phyloP scores from a whole-genome alignment of 2,797 vertebrate genomes.

The Ammospiza maritima region DNA sequence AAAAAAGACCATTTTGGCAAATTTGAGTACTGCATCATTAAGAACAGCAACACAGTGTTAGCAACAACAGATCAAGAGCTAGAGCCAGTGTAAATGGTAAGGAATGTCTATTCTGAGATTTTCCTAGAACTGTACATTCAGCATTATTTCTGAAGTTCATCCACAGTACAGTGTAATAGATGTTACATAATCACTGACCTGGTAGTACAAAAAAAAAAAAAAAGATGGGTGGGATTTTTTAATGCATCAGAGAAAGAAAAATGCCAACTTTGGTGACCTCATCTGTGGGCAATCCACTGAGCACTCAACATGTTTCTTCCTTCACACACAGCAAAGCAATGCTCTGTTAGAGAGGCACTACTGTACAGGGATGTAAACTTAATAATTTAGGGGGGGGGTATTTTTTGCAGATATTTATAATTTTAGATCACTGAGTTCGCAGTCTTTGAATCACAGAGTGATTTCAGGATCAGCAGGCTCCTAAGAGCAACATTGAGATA shows the following conservation, averaged over 20 bases:
- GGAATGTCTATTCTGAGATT: background rate
- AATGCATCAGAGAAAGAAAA: background rate
- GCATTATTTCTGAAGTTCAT: background rate
- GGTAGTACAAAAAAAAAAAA: background rate
- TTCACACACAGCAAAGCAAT: fast-evolving
- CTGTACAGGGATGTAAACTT: background rate
- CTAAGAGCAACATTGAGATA: background rate
- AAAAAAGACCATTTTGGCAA: background rate
- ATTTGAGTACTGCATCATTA: background rate
- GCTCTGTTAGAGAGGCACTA: background rate
- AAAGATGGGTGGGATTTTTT: background rate
- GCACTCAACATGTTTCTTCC: fast-evolving
- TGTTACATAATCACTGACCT: background rate
- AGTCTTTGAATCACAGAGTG: background rate
- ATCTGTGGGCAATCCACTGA: background rate
- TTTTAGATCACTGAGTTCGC: background rate
- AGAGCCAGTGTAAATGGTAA: background rate
- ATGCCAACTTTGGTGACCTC: background rate
- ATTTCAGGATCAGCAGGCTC: background rate
- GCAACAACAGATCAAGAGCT: background rate
- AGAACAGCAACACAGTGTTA: background rate
- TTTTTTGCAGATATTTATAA: background rate
- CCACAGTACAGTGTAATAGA: background rate
- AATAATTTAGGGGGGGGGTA: background rate
- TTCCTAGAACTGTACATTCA: background rate